These are phyloP conservation scores for Alloplasta piceator DNA, from an alignment of 2,888 invertebrate genomes.

Conservation along the genomic window DNA sequence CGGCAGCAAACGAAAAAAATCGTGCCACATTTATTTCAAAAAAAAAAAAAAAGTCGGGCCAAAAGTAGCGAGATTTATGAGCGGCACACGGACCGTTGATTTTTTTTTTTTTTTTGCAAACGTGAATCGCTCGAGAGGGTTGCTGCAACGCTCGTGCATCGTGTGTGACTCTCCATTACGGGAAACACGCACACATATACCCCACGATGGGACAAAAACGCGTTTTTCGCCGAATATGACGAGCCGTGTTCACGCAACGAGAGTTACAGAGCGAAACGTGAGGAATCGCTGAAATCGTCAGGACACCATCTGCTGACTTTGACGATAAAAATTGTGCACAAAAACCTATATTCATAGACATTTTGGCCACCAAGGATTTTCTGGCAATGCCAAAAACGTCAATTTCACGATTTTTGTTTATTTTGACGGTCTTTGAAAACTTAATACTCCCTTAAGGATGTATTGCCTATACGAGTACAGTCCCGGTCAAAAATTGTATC, in stretches of 20 bases:
- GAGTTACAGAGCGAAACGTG: constrained; percentile 46
- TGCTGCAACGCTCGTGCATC: constrained; percentile 3
- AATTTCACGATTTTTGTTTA: too few species aligned
- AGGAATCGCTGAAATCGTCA: constrained; percentile 35
- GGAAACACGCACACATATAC: constrained; percentile 21
- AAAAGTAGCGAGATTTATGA: constrained; percentile 59
- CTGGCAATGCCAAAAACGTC: too few species aligned
- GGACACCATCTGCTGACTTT: constrained; percentile 26
- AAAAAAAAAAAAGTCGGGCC: constrained; percentile 39
- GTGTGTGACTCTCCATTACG: constrained; percentile 24
- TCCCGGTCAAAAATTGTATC: too few species aligned
- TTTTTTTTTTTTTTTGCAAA: constrained; percentile 23
- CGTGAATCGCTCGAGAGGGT: constrained; percentile 53
- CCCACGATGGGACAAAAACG: constrained; percentile 19
- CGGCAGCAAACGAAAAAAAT: constrained; percentile 59
- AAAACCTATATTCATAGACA: too few species aligned
- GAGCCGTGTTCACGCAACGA: constrained; percentile 29
- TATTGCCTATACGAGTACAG: too few species aligned
- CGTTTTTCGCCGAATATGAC: constrained; percentile 32
- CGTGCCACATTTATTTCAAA: constrained; percentile 61
- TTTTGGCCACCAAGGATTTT: too few species aligned
- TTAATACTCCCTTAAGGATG: too few species aligned
- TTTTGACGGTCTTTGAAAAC: too few species aligned
- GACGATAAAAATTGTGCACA: too few species aligned
- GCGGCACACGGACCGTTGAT: constrained; percentile 51